Evolutionary conservation across 2,888 invertebrate species (phyloP).

Genomic region (Lasius platythorax): DNA sequence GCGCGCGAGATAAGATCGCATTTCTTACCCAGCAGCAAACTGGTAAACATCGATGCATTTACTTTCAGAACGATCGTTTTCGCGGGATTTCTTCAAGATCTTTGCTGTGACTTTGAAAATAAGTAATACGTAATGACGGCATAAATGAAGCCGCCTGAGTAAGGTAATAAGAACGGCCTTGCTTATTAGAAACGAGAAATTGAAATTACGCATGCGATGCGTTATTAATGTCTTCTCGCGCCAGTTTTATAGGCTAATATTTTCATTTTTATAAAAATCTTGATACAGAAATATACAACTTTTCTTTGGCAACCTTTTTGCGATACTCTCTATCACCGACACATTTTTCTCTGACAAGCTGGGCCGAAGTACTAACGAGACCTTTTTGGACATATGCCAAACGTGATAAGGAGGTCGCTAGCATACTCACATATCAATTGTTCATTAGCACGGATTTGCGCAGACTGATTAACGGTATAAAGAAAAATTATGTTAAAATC

Average conservation of each 20-base stretch:
- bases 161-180: slow-evolving; percentile 11
- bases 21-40: neutral
- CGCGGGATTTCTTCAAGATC: slow-evolving; percentile 43
- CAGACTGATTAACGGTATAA: slow-evolving; percentile 63
- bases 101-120: slow-evolving; percentile 1
- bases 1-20: slow-evolving; percentile 34
- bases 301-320: slow-evolving; percentile 34
- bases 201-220: neutral
- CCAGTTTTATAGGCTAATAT: neutral
- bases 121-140: neutral
- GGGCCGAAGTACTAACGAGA: slow-evolving; percentile 42
- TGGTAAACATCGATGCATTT: slow-evolving; percentile 5
- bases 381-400: slow-evolving; percentile 69
- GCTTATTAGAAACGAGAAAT: slow-evolving; percentile 4
- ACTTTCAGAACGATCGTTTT: slow-evolving; percentile 23
- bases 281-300: neutral
- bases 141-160: neutral
- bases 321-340: slow-evolving; percentile 31
- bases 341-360: slow-evolving; percentile 49
- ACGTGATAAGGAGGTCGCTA: slow-evolving; percentile 70
- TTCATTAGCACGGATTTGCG: slow-evolving; percentile 67
- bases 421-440: slow-evolving; percentile 71
- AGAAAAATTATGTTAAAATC: slow-evolving; percentile 36
- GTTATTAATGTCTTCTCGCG: neutral
- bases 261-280: neutral